These are phyloP conservation scores for Huso huso DNA, from an alignment of 2,797 vertebrate species.

Conservation along the genomic window DNA sequence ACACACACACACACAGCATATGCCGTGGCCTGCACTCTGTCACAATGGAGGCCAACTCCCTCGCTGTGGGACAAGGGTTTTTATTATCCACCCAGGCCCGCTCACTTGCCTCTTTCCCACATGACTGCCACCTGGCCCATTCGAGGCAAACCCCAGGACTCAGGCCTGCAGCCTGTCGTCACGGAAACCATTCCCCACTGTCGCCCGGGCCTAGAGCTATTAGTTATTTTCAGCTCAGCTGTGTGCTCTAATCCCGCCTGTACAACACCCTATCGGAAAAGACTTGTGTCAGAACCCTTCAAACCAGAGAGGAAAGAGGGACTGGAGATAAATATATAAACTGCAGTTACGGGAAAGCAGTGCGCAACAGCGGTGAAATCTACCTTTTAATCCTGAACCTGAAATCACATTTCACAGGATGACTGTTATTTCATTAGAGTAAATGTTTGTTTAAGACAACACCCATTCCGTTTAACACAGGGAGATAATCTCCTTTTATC, in stretches of 20 bases:
- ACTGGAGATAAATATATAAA: too few species aligned
- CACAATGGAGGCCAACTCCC: neutral
- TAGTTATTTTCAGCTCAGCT: neutral
- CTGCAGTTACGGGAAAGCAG: too few species aligned
- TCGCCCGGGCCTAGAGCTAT: neutral
- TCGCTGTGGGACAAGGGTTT: neutral
- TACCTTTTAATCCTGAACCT: too few species aligned
- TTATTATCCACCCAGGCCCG: neutral
- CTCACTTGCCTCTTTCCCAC: neutral
- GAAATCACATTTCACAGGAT: too few species aligned
- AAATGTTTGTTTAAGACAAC: too few species aligned
- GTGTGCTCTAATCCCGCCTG: conserved; percentile 3
- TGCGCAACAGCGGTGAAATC: too few species aligned
- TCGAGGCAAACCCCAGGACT: neutral
- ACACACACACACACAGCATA: neutral
- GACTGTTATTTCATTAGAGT: too few species aligned
- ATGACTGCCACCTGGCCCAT: conserved; percentile 8
- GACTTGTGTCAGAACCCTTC: conserved; percentile 2
- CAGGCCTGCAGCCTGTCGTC: neutral
- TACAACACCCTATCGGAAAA: neutral
- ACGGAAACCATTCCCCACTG: conserved; percentile 5
- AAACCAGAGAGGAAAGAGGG: neutral
- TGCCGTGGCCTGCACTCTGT: neutral
- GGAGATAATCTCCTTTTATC: too few species aligned
- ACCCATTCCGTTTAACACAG: too few species aligned